These are phyloP conservation scores for Tuberolachnus salignus DNA, from an alignment of 2,888 invertebrate genomes.

Conservation along the genomic window DNA sequence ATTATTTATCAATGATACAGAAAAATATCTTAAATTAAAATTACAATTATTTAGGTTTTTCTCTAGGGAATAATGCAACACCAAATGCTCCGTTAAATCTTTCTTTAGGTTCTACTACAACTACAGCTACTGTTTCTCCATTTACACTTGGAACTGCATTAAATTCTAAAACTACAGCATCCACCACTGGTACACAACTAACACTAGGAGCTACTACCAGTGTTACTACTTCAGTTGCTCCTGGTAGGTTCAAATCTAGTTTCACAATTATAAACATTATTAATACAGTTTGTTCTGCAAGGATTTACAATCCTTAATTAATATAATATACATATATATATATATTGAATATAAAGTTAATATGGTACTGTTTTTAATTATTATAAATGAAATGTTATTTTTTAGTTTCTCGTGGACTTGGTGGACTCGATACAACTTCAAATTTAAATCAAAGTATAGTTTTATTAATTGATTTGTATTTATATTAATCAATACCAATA, in stretches of 20 bases:
- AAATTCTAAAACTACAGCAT: slow-evolving; percentile 17
- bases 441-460: slow-evolving; percentile 43
- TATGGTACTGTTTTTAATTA: neutral
- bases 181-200: slow-evolving; percentile 32
- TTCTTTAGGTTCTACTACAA: slow-evolving; percentile 16
- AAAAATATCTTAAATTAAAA: neutral
- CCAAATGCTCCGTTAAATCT: slow-evolving; percentile 50
- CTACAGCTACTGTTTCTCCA: slow-evolving; percentile 32
- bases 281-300: too few relatives aligned
- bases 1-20: neutral
- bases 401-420: slow-evolving; percentile 49
- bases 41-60: slow-evolving; percentile 29
- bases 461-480: neutral
- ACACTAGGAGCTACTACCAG: slow-evolving; percentile 26
- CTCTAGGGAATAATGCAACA: slow-evolving; percentile 22
- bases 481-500: neutral
- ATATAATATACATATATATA: too few relatives aligned
- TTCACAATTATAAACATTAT: neutral
- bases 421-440: slow-evolving; percentile 49
- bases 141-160: slow-evolving; percentile 40
- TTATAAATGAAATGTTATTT: neutral
- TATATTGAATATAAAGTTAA: too few relatives aligned
- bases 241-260: slow-evolving; percentile 8
- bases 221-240: slow-evolving; percentile 28
- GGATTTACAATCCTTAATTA: too few relatives aligned